phyloP scores from a whole-genome alignment of 2,888 invertebrate genomes.

The Drosophila nr. perissopoda region DNA sequence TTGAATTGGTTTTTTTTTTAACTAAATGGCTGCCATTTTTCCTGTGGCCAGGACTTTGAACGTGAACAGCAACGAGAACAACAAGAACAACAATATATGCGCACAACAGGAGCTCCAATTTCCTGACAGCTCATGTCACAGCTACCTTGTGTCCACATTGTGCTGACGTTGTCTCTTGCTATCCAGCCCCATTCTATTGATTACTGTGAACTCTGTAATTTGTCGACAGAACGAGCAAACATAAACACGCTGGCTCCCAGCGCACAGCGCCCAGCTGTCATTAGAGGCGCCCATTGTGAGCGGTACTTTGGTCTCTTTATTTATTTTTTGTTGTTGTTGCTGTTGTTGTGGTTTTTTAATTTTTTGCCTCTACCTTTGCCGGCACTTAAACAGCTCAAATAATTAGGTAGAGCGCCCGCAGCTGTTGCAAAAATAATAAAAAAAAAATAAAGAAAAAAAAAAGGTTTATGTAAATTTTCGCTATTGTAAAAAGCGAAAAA shows the following conservation, averaged over 20 bases:
- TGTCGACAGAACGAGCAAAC: constrained; percentile 50
- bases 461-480: constrained; percentile 54
- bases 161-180: constrained; percentile 1
- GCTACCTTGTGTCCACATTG: constrained; percentile 18
- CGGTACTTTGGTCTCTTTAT: constrained; percentile 29
- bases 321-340: constrained; percentile 12
- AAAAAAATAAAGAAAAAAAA: constrained; percentile 4
- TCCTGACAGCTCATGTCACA: constrained; percentile 21
- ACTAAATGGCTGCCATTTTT: constrained; percentile 31
- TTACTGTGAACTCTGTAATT: constrained; percentile 48
- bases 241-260: constrained; percentile 25
- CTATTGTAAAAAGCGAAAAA: constrained; percentile 28
- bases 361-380: constrained; percentile 34
- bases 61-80: constrained; percentile 5
- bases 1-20: constrained; percentile 2
- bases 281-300: constrained; percentile 56
- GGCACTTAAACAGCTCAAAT: constrained; percentile 69
- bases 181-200: constrained; percentile 43
- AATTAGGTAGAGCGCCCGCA: constrained; percentile 60
- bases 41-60: constrained; percentile 25
- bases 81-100: constrained; percentile 24
- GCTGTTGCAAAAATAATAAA: constrained; percentile 27
- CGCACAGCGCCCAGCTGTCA: constrained; percentile 44
- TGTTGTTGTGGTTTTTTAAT: constrained; percentile 12
- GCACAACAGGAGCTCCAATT: constrained; percentile 33